Base-by-base conservation (phyloP, 2,888 invertebrate genomes). In the Drosophila vallismaia region DNA sequence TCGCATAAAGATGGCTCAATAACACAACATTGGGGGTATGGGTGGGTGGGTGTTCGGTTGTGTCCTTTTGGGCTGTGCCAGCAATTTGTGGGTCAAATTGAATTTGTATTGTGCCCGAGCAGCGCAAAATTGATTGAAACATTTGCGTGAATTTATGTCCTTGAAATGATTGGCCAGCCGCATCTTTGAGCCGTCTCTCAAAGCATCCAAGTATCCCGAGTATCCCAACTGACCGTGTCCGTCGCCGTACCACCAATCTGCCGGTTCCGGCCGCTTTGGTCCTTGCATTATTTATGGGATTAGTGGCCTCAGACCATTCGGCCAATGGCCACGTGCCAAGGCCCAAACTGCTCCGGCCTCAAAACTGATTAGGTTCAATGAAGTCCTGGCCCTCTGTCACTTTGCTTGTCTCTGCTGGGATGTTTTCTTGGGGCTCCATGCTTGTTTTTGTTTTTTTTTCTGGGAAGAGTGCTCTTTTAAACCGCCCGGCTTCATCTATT, bases 301-400 rank as follows among this genome's bases (percentile, higher is more conserved):
- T 81, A 82, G 82, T 80, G 86, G 78, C 71, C 64, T 55, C 72
- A 54, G 72, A 55, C 55, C 67, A 50, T 51, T 66, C 58, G 59
- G 48, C 60, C 53, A 70, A 51, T 53, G 77, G 51, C 74, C 75
- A 77, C 76, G 84, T 71, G 79, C 79, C 79, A 71, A 71, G 80
- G 69, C 86, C 73, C 71, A 68, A 76, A 72, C 84, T 77, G 73
- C 77, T 53, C 52, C 75, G 86, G 75, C 84, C 81, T 71, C 70
- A 78, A 86, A 82, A 84, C 87, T 86, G 82, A 82, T 82, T 84
- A 86, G 71, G 87, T 85, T 81, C 87, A 86, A 86, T 82, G 85
- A 73, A 77, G 86, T 74, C 76, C 72, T 63, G 29, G 29, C 26
- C 51, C 10, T 10, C 8, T 14, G 29, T 24, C 44, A 24, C n/a